phyloP scores from a whole-genome alignment of 2,113 vertebrate genomes.

The Grammomys surdaster region DNA sequence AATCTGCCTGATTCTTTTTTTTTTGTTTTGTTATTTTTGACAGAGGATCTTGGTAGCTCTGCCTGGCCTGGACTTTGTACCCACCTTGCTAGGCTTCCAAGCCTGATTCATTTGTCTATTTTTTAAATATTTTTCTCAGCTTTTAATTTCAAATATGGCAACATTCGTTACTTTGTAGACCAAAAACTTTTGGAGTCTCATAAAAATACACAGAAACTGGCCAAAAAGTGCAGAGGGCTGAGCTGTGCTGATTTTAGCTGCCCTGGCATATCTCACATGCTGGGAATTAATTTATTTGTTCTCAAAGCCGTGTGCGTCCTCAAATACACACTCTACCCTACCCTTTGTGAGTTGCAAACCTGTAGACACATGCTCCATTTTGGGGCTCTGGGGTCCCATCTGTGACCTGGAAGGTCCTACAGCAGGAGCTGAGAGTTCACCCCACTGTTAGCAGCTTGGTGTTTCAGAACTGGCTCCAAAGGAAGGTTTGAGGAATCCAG shows the following conservation, averaged over 20 bases:
- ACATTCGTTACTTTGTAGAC: neutral
- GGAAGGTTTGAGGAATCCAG: neutral
- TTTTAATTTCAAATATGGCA: conserved; percentile 30
- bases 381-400: neutral
- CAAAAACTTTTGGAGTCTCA: neutral
- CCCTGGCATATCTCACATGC: neutral
- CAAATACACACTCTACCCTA: neutral
- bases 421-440: neutral
- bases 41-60: neutral
- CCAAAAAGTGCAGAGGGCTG: too few relatives aligned
- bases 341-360: neutral
- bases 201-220: neutral
- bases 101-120: neutral
- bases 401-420: neutral
- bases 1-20: too few relatives aligned
- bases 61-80: neutral
- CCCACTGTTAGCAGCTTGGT: too few relatives aligned
- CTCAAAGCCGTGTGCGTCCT: neutral
- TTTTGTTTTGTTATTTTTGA: neutral
- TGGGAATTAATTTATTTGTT: neutral
- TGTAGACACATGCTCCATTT: neutral
- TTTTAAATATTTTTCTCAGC: neutral
- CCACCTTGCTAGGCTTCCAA: neutral
- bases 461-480: neutral
- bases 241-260: neutral